Percentiles rank a stretch among this genome's conserved stretches.
Conservation (phyloP, 2,113 vertebrate species). For the Myrmecobius fasciatus region DNA sequence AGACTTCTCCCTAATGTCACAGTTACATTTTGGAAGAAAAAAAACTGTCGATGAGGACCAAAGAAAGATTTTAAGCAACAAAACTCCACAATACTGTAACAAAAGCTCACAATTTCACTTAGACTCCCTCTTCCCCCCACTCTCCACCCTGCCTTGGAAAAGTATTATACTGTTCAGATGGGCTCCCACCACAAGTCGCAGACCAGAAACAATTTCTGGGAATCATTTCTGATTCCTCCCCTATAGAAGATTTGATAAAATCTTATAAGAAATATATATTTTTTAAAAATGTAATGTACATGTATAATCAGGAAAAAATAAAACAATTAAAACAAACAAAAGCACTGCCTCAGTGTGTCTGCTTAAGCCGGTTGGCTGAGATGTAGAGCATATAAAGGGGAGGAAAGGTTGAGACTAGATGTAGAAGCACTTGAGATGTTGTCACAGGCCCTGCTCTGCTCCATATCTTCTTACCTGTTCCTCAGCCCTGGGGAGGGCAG, state of each 20-base stretch:
- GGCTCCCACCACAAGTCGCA: conserved; percentile 55
- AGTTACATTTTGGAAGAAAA: conserved; percentile 20
- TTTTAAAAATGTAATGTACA: no score
- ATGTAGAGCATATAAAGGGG: no score
- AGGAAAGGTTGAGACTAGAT: no score
- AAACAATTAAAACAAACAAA: no score
- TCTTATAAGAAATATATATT: no score
- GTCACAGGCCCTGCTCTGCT: not conserved
- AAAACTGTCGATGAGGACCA: conserved; percentile 23
- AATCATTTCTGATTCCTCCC: not conserved
- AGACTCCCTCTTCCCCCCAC: not conserved
- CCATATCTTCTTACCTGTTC: not conserved
- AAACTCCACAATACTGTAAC: conserved; percentile 83
- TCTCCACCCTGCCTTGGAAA: conserved; percentile 42
- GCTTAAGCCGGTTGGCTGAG: no score
- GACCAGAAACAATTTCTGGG: not conserved
- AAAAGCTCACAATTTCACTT: conserved; percentile 53
- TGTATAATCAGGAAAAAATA: no score
- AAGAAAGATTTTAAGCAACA: conserved; percentile 80
- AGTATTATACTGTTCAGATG: conserved; percentile 28
- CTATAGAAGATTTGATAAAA: conserved; percentile 23
- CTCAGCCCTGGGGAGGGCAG: not conserved
- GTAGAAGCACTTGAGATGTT: not conserved
- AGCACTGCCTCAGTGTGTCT: not conserved
- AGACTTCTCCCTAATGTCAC: conserved; percentile 1